A percentile compares a stretch with the other conserved stretches of the same genome.
phyloP scores from a whole-genome alignment of 2,113 vertebrate species.

The Setophaga coronata region DNA sequence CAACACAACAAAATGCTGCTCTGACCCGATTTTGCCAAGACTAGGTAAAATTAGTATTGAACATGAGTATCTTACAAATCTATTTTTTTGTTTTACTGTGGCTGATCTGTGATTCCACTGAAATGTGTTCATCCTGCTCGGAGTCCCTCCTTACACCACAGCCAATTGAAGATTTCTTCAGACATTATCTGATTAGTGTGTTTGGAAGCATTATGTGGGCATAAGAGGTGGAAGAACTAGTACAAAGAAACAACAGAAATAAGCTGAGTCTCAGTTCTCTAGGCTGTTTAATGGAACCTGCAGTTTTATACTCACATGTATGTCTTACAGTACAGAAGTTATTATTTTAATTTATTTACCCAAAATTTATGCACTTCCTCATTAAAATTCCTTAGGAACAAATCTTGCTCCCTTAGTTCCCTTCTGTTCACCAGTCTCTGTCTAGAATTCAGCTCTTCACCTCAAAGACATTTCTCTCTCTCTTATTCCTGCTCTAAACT shows the following conservation, averaged over 20 bases:
- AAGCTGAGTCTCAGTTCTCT: neutral
- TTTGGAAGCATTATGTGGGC: neutral
- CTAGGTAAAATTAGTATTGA: neutral
- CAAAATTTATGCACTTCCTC: neutral
- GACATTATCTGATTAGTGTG: neutral
- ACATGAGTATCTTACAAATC: neutral
- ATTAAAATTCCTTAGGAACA: neutral
- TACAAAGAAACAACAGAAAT: neutral
- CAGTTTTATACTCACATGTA: neutral
- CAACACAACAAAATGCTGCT: neutral
- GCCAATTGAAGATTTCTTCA: constrained; percentile 15
- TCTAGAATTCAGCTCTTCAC: neutral
- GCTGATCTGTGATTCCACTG: neutral
- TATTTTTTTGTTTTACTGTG: neutral
- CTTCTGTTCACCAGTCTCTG: neutral
- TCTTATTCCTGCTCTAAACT: neutral
- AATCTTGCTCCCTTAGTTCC: neutral
- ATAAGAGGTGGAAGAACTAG: neutral
- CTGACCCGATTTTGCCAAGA: neutral
- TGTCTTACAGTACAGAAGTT: neutral
- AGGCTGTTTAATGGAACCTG: neutral
- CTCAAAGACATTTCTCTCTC: neutral
- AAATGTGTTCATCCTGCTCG: fast-evolving
- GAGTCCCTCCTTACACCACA: neutral
- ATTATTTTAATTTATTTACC: neutral